A percentile compares a stretch with the other conserved stretches of the same genome.
phyloP scores from a whole-genome alignment of 2,113 vertebrate genomes.

The Hemiprocne comata region DNA sequence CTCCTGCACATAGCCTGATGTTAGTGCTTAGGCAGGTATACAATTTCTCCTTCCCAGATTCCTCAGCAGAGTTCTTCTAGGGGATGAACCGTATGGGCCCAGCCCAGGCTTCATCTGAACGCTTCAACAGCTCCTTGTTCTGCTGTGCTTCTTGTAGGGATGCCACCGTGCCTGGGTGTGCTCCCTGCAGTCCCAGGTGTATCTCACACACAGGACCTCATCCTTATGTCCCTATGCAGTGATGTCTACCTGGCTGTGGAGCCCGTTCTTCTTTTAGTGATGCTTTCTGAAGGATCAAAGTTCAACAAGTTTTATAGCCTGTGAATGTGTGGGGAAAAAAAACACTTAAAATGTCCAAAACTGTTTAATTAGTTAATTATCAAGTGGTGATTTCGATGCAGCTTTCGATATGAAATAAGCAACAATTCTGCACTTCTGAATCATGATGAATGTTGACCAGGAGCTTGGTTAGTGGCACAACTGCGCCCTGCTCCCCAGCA shows the following conservation, averaged over 20 bases:
- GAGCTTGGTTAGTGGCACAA: not conserved
- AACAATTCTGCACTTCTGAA: not conserved
- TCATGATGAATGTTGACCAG: rapidly evolving
- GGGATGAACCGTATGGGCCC: not conserved
- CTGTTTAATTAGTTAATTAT: not conserved
- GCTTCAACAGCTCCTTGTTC: not conserved
- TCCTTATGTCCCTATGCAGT: rapidly evolving
- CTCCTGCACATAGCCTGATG: rapidly evolving
- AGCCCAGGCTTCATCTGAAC: not conserved
- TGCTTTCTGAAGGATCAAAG: not conserved
- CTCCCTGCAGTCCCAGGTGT: not conserved
- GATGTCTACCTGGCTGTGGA: not conserved
- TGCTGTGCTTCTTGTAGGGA: not conserved
- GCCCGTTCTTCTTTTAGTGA: not conserved
- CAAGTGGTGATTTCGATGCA: not conserved
- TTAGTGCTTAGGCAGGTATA: not conserved
- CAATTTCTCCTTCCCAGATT: not conserved
- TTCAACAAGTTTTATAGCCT: not conserved
- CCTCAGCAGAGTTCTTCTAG: not conserved
- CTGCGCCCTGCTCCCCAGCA: not conserved
- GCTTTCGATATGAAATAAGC: not conserved
- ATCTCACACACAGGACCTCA: not conserved
- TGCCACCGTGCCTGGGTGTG: rapidly evolving
- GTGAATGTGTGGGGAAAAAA: not conserved
- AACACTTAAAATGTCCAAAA: not conserved